Conservation (phyloP, 2,888 invertebrate species). For the Caenorhabditis wallacei region DNA sequence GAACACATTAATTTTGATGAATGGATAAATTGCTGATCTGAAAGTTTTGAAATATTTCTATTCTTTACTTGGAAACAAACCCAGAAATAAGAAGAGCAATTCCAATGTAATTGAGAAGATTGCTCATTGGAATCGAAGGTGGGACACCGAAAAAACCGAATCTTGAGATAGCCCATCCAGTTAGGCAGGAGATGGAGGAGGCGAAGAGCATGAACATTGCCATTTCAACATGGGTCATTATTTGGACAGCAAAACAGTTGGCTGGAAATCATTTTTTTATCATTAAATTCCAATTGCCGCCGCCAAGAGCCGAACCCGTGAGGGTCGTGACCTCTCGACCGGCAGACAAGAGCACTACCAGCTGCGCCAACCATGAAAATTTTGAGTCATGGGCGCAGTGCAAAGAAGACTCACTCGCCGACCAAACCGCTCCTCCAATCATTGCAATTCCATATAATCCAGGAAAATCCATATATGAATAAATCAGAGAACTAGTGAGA, state of each 20-base stretch:
- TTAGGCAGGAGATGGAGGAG: conserved; percentile 40
- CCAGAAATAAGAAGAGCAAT: conserved; percentile 22
- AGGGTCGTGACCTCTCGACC: too few species aligned
- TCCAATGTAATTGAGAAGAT: conserved; percentile 38
- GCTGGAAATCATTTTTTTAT: conserved; percentile 28
- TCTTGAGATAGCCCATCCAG: conserved; percentile 50
- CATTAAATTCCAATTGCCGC: too few species aligned
- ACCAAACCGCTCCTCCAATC: conserved; percentile 51
- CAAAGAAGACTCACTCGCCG: conserved; percentile 26
- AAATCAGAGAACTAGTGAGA: conserved; percentile 22
- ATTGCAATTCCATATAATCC: conserved; percentile 32
- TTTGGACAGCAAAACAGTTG: conserved; percentile 44
- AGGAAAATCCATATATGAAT: conserved; percentile 38
- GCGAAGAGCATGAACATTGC: conserved; percentile 52
- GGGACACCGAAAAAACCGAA: conserved; percentile 54
- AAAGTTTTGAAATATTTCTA: neutral
- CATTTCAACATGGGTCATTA: conserved; percentile 46
- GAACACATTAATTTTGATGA: conserved; percentile 49
- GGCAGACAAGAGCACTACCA: too few species aligned
- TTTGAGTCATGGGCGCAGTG: neutral
- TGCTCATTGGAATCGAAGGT: conserved; percentile 22
- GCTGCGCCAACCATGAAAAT: neutral
- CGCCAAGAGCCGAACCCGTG: too few species aligned
- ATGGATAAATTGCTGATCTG: conserved; percentile 42
- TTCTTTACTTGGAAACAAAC: neutral